Conservation (phyloP, 1,140 invertebrate genomes). For the Acromyrmex heyeri region DNA sequence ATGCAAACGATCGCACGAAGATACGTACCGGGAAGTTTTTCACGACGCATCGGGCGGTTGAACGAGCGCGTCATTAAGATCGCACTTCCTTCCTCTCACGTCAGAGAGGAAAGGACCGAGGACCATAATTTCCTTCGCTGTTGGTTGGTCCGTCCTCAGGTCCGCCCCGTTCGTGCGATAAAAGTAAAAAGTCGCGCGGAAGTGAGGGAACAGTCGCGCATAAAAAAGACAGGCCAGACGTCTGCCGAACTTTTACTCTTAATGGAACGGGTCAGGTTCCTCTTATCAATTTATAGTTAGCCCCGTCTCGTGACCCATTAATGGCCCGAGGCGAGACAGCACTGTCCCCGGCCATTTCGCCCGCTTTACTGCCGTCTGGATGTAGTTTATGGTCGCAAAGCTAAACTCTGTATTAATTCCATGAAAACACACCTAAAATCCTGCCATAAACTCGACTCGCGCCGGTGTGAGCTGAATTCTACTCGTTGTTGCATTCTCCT, state of each 20-base stretch:
- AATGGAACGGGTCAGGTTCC: slow-evolving; percentile 75
- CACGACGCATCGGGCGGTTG: slow-evolving; percentile 26
- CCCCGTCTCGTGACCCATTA: slow-evolving; percentile 81
- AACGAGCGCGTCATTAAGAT: slow-evolving; percentile 60
- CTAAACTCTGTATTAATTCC: slow-evolving; percentile 84
- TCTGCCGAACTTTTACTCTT: slow-evolving; percentile 69
- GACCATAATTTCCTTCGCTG: slow-evolving; percentile 44
- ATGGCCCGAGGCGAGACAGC: slow-evolving; percentile 78
- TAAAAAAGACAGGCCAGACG: slow-evolving; percentile 43
- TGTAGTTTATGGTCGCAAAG: slow-evolving; percentile 82
- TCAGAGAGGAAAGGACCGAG: not conserved
- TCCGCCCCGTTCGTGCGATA: not conserved
- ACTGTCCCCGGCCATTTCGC: slow-evolving; percentile 80
- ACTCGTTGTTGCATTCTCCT: slow-evolving; percentile 56
- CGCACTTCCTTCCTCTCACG: slow-evolving; percentile 34
- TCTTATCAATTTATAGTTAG: slow-evolving; percentile 82
- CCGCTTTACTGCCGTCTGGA: slow-evolving; percentile 81
- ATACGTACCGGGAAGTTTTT: slow-evolving; percentile 32
- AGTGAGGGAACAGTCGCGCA: slow-evolving; percentile 27
- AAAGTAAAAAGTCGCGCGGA: slow-evolving; percentile 50
- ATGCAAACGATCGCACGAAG: slow-evolving; percentile 50
- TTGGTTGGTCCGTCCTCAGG: slow-evolving; percentile 26
- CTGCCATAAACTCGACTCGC: slow-evolving; percentile 69
- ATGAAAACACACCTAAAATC: slow-evolving; percentile 82
- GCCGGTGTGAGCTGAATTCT: slow-evolving; percentile 64